Base-by-base conservation (phyloP, 2,113 vertebrate species). In the Proteles cristata region DNA sequence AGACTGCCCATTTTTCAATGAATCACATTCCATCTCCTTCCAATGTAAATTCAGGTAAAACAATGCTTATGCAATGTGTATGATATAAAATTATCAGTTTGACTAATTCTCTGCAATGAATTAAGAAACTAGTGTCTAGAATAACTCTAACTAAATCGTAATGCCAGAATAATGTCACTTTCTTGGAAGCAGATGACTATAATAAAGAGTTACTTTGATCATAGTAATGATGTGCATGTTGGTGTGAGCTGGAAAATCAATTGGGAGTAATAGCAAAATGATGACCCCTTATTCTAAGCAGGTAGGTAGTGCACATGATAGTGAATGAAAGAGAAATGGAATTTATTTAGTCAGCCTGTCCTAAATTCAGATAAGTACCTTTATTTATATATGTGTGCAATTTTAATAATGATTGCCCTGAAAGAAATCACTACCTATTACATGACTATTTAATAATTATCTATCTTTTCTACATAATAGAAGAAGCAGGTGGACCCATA, bases 391-490 rank as follows among this genome's bases (percentile, higher is more conserved):
- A n/a, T 0, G 4, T 90, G 33, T 71, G 50, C 80, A 77, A 48
- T 63, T 97, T 96, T 96, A 96, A 90, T 81, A 85, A 73, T 92
- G 77, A 65, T 91, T 97, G 35, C 50, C 43, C 77, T 94, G 61
- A 93, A 93, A 92, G 66, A 94, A 97, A 66, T 86, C 53, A 76
- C 66, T 84, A 35, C 81, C 45, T 96, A 43, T 96, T 96, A 93
- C 96, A 80, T 74, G 77, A 50, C 82, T 94, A 90, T 89, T 97
- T 94, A 81, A 86, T 96, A 96, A 96, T 96, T 86, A 43, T 96
- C 96, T 97, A 91, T 93, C 93, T 61, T 93, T 93, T 93, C 69
- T 63, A 73, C 61, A 86, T 71, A 94, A 96, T 95, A 91, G 90
- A 93, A 96, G 50, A 71, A 71, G 76, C 93, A 93, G 28, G 50